These are phyloP conservation scores for Drosophila nebulosa DNA, from an alignment of 1,140 invertebrate genomes.

Conservation along the genomic window DNA sequence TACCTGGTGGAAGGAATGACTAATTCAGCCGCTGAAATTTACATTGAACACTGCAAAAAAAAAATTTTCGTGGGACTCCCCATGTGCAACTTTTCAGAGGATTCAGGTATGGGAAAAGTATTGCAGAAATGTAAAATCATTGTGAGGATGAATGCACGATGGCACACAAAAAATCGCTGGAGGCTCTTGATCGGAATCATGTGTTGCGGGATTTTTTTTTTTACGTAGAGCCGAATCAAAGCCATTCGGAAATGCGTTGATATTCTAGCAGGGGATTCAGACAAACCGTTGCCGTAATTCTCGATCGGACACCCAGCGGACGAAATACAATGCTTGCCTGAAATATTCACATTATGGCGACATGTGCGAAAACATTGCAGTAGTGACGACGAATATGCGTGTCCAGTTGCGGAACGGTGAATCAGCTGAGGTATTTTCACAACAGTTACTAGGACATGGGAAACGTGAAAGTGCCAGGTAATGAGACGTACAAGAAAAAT, in stretches of 20 bases:
- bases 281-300: background rate
- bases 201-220: background rate
- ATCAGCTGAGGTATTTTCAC: no score
- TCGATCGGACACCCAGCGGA: no score
- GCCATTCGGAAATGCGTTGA: no score
- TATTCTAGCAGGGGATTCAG: no score
- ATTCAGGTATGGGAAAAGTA: conserved; percentile 2
- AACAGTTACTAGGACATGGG: no score
- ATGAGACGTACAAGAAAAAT: no score
- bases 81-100: background rate
- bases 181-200: background rate
- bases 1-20: background rate
- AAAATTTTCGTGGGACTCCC: background rate
- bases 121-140: conserved; percentile 2
- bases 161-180: background rate
- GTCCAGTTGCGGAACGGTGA: no score
- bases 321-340: no score
- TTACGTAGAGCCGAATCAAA: no score
- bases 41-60: background rate
- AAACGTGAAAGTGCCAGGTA: background rate
- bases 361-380: no score
- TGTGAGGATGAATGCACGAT: conserved; percentile 5
- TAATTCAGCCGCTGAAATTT: background rate
- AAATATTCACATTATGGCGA: no score
- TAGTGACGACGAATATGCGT: no score